Evolutionary conservation across 2,113 vertebrate species (phyloP).

Genomic region (Aptenodytes forsteri): DNA sequence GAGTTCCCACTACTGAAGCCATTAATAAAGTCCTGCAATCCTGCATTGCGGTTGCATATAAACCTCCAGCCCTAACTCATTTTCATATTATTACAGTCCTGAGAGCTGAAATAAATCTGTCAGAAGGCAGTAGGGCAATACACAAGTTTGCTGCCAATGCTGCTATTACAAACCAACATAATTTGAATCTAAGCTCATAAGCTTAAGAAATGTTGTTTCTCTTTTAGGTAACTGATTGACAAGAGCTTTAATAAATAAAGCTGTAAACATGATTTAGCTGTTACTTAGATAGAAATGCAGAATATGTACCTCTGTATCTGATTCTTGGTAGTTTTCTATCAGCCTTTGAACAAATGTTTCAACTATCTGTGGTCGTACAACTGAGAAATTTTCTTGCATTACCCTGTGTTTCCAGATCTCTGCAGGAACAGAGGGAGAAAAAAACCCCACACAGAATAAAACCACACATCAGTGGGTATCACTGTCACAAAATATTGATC

Average conservation of each 20-base stretch:
- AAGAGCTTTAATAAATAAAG: conserved; percentile 20
- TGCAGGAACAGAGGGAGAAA: background rate
- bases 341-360: conserved; percentile 77
- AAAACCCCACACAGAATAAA: background rate
- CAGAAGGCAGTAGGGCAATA: conserved; percentile 1
- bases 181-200: background rate
- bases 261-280: background rate
- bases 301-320: conserved; percentile 65
- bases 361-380: conserved; percentile 66
- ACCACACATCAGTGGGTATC: background rate
- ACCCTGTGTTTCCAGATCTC: conserved; percentile 77
- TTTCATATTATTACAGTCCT: background rate
- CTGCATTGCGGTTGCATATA: background rate
- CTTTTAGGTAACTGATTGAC: conserved; percentile 12
- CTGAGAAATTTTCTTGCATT: conserved; percentile 75
- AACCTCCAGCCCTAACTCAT: background rate
- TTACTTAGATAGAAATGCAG: background rate
- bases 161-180: background rate
- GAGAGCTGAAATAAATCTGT: conserved; percentile 26
- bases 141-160: background rate
- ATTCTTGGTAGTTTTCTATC: conserved; percentile 72
- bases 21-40: background rate
- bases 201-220: conserved; percentile 1
- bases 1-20: background rate
- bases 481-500: background rate